Percentiles rank a stretch among this genome's conserved stretches.
phyloP scores from a whole-genome alignment of 2,113 vertebrate species.

The Brachirus orientalis region DNA sequence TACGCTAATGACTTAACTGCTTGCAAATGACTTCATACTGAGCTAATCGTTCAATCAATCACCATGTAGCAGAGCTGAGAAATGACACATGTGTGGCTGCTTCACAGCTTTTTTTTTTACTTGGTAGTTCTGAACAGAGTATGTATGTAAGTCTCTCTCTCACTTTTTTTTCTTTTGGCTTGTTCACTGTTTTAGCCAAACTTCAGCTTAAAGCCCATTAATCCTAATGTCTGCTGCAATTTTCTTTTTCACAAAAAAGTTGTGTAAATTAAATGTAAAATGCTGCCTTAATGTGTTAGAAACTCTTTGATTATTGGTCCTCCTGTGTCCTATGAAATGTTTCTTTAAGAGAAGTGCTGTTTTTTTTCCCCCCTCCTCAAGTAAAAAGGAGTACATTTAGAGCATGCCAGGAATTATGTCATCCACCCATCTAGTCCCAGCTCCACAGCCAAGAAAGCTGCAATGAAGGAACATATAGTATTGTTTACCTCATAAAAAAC shows the following conservation, averaged over 20 bases:
- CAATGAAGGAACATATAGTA: conserved; percentile 90
- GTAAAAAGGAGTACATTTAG: conserved; percentile 85
- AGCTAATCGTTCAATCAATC: conserved; percentile 56
- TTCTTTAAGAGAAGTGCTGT: conserved; percentile 79
- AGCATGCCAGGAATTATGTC: conserved; percentile 95
- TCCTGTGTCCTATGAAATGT: conserved; percentile 76
- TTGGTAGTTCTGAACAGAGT: conserved; percentile 24
- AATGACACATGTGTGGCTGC: conserved; percentile 32
- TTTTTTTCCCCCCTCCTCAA: conserved; percentile 67
- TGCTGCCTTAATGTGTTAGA: conserved; percentile 27
- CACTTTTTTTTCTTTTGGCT: background rate
- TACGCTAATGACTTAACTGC: conserved; percentile 59
- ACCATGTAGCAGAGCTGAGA: conserved; percentile 29
- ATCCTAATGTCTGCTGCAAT: conserved; percentile 10
- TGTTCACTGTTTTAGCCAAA: conserved; percentile 5
- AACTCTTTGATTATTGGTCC: conserved; percentile 74
- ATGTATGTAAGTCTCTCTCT: background rate
- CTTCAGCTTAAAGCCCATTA: conserved; percentile 26
- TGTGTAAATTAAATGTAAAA: conserved; percentile 55
- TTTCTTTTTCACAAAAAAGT: conserved; percentile 24
- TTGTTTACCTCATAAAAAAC: conserved; percentile 93
- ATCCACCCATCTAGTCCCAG: conserved; percentile 85
- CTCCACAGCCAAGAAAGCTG: conserved; percentile 85
- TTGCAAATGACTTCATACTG: conserved; percentile 61
- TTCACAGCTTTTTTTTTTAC: conserved; percentile 28